Evolutionary conservation across 2,113 vertebrate genomes (phyloP).

Genomic region (Notechis scutatus): DNA sequence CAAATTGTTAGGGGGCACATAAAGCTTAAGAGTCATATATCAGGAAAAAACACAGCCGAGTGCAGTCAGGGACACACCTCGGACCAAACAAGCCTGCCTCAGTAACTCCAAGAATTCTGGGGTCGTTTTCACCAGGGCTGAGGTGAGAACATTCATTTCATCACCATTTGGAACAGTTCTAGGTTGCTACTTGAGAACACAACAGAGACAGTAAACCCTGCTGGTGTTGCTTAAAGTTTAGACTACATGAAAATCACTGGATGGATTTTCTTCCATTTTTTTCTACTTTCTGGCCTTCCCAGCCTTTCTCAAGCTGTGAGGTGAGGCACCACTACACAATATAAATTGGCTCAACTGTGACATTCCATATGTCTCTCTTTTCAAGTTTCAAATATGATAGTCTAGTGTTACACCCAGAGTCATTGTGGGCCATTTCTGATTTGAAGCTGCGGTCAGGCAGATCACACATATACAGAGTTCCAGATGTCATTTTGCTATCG

Average conservation of each 20-base stretch:
- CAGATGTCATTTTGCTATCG: background rate
- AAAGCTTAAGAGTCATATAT: background rate
- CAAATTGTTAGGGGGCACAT: background rate
- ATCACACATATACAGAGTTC: background rate
- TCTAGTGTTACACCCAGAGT: background rate
- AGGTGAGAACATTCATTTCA: background rate
- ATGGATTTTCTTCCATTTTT: background rate
- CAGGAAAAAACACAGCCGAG: background rate
- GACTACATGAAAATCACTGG: background rate
- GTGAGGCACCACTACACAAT: conserved; percentile 3
- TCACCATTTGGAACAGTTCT: background rate
- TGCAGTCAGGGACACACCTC: background rate
- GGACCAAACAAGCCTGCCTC: background rate
- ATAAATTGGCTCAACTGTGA: background rate
- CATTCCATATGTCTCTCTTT: background rate
- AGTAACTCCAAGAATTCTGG: background rate
- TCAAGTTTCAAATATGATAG: background rate
- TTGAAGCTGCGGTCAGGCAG: background rate
- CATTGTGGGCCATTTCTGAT: background rate
- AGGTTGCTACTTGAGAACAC: background rate
- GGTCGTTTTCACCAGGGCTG: background rate
- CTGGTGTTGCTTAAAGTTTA: background rate
- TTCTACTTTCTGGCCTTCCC: background rate
- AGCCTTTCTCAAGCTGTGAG: conserved; percentile 6
- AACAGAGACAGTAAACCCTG: background rate